These are phyloP conservation scores for Oscheius sp. DNA, from an alignment of 2,888 invertebrate genomes.

Conservation along the genomic window DNA sequence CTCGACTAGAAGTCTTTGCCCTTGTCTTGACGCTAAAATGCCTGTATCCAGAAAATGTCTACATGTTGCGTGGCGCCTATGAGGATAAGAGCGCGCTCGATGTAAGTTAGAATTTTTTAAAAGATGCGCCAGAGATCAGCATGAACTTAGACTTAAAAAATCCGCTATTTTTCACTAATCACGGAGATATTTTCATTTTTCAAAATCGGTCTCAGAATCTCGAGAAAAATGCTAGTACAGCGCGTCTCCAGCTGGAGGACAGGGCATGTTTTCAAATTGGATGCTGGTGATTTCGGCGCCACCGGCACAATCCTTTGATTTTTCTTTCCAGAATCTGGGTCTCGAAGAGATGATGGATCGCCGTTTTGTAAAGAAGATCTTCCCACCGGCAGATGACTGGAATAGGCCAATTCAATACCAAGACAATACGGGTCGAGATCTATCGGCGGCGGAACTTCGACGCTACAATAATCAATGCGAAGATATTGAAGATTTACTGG, in stretches of 20 bases:
- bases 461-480: background rate
- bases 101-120: constrained; percentile 23
- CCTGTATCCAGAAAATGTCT: constrained; percentile 49
- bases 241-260: too few relatives aligned
- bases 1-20: constrained; percentile 56
- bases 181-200: too few relatives aligned
- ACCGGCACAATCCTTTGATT: too few relatives aligned
- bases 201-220: too few relatives aligned
- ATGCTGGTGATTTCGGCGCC: too few relatives aligned
- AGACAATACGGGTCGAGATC: background rate
- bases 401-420: background rate
- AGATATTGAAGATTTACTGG: constrained; percentile 17
- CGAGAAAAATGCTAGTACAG: too few relatives aligned
- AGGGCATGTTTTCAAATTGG: too few relatives aligned
- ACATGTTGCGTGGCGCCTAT: constrained; percentile 54
- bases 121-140: too few relatives aligned
- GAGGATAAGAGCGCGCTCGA: constrained; percentile 58
- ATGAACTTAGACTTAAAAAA: too few relatives aligned
- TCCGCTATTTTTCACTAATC: too few relatives aligned
- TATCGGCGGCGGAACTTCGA: background rate
- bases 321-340: background rate
- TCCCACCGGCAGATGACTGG: background rate
- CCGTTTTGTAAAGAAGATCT: background rate
- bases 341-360: background rate
- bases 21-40: constrained; percentile 53